These are phyloP conservation scores for Sinocyclocheilus rhinocerous DNA, from an alignment of 2,113 vertebrate genomes.

Conservation along the genomic window DNA sequence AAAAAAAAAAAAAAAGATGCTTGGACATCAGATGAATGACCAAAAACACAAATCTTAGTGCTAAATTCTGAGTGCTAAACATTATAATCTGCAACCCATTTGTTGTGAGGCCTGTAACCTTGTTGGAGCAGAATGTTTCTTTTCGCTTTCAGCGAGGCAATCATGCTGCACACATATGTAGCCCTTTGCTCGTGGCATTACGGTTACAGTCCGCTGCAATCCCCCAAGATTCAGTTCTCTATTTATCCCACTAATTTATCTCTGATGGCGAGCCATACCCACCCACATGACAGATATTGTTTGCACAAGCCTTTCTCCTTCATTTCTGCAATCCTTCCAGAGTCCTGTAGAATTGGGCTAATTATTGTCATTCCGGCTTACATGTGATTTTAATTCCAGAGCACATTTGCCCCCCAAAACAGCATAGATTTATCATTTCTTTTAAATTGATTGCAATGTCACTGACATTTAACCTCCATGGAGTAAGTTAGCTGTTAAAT, in stretches of 20 bases:
- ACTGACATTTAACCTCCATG: not conserved
- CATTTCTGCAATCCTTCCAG: not conserved
- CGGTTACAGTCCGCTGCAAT: not conserved
- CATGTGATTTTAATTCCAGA: conserved; percentile 57
- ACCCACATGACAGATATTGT: conserved; percentile 49
- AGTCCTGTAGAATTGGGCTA: conserved; percentile 25
- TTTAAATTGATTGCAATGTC: not conserved
- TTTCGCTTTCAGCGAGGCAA: conserved; percentile 5
- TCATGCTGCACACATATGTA: not conserved
- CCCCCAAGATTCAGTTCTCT: conserved; percentile 24
- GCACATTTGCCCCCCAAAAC: not conserved
- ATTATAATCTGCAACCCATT: not conserved
- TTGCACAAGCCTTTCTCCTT: conserved; percentile 48
- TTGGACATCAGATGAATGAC: not conserved
- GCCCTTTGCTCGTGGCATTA: not conserved
- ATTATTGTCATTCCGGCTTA: conserved; percentile 27
- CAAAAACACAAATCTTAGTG: not conserved
- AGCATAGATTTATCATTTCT: not conserved
- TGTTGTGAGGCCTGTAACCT: not conserved
- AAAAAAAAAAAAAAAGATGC: not conserved
- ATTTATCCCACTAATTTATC: conserved; percentile 50
- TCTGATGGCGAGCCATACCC: conserved; percentile 46
- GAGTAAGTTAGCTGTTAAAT: not conserved
- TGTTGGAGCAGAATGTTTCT: not conserved
- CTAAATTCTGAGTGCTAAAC: not conserved